phyloP scores from a whole-genome alignment of 2,797 vertebrate species.

The Cheirogaleus major region DNA sequence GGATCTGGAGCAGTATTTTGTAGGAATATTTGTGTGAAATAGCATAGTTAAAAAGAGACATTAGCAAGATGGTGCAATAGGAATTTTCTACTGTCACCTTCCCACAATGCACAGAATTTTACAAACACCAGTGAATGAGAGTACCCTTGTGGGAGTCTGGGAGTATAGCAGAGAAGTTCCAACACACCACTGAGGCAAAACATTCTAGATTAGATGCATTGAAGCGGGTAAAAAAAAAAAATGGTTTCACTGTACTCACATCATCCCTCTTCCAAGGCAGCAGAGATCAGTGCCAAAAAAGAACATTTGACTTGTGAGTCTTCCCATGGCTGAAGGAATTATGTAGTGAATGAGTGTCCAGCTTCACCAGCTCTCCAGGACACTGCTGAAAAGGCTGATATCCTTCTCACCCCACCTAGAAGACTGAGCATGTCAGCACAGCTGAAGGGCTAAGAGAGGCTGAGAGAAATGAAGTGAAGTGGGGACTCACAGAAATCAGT shows the following conservation, averaged over 20 bases:
- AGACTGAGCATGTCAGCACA: not conserved
- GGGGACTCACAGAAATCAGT: not conserved
- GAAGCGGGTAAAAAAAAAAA: not conserved
- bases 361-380: not conserved
- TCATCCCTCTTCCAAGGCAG: not conserved
- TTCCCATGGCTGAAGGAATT: not conserved
- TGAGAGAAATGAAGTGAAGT: not conserved
- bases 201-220: not conserved
- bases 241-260: not conserved
- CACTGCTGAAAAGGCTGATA: fast-evolving
- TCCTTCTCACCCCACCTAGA: not conserved
- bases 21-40: not conserved
- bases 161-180: not conserved
- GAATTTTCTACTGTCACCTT: not conserved
- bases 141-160: not conserved
- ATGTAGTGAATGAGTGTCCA: not conserved
- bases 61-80: not conserved
- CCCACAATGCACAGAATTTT: not conserved
- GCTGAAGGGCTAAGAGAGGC: not conserved
- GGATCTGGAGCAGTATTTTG: not conserved
- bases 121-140: not conserved
- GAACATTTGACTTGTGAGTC: not conserved
- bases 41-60: not conserved
- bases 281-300: not conserved
- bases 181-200: not conserved